Evolutionary conservation across 2,113 vertebrate species (phyloP).

Genomic region (Otolemur garnettii): DNA sequence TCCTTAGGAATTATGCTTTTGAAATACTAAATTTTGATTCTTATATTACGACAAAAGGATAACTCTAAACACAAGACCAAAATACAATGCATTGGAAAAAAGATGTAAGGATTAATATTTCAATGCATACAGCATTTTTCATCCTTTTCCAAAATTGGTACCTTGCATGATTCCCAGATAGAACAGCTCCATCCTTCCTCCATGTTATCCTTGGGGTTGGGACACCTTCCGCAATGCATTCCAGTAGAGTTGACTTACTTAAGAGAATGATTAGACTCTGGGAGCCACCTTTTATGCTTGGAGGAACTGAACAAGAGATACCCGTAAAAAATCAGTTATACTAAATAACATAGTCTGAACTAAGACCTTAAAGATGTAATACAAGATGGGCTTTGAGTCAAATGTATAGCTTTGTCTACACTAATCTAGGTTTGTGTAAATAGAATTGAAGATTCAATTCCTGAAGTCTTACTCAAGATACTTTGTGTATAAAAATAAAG

Average conservation of each 20-base stretch:
- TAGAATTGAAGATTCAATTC: conserved; percentile 13
- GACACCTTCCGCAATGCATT: conserved; percentile 92
- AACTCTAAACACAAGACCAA: not conserved
- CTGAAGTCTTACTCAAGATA: conserved; percentile 15
- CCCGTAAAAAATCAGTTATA: conserved; percentile 8
- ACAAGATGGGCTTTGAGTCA: not conserved
- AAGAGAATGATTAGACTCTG: conserved; percentile 87
- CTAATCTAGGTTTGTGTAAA: conserved; percentile 13
- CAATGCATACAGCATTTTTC: not conserved
- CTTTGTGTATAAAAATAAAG: conserved; percentile 44
- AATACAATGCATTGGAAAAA: not conserved
- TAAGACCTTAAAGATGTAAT: not conserved
- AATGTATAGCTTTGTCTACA: not conserved
- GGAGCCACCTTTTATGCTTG: conserved; percentile 90
- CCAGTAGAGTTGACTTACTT: conserved; percentile 88
- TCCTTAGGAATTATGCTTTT: not conserved
- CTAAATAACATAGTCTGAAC: not conserved
- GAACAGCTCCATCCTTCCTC: conserved; percentile 95
- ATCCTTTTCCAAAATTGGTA: conserved; percentile 71
- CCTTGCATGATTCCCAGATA: conserved; percentile 91
- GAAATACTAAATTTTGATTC: not conserved
- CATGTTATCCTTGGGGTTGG: conserved; percentile 94
- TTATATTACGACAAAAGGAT: not conserved
- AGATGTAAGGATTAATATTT: not conserved
- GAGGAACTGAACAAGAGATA: conserved; percentile 89